Evolutionary conservation across 2,113 vertebrate species (phyloP), one percentile per base, ranked within the genome.

Genomic region (Tragulus kanchil): DNA sequence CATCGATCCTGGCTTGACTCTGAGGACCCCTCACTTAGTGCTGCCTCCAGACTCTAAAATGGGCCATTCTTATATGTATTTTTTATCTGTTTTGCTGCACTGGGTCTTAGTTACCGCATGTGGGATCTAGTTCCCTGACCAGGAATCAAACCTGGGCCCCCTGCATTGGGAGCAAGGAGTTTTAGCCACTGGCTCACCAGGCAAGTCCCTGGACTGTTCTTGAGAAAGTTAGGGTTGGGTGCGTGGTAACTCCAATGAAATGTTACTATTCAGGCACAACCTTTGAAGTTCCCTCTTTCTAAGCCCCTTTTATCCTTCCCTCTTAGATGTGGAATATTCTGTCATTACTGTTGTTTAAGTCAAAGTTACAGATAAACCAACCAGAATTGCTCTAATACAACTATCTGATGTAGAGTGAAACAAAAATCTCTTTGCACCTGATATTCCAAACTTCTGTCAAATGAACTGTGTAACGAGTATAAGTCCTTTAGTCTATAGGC

Each of bases 391-490:
- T 97, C 64, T 78, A 79, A 79, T 94, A 85, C 65, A 87, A 26
- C 83, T 87, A 95, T 97, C 96, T 98, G 96, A 98, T 97, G 84
- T 88, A 3, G 56, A 93, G 59, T 96, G 71, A 94, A 95, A 93
- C 89, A 92, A 89, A 96, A 97, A 73, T 90, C 89, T 84, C 45
- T 97, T 96, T 78, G 92, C 59, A 21, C 78, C 73, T 7, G 3
- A 21, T 90, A 86, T 42, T 56, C 73, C 62, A 65, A 21, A 77
- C 79, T 82, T 87, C 69, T 54, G 77, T 87, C 69, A 90, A 75
- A 77, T 31, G 56, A 93, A n/a, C 93, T 89, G 2, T 3, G 54
- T 36, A 23, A 15, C 45, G 93, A 50, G 56, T 25, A 36, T 36
- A 42, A 36, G 94, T 56, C 93, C 56, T 89, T 92, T 52, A 89